Evolutionary conservation across 2,113 vertebrate species (phyloP).

Genomic region (Alethe diademata): DNA sequence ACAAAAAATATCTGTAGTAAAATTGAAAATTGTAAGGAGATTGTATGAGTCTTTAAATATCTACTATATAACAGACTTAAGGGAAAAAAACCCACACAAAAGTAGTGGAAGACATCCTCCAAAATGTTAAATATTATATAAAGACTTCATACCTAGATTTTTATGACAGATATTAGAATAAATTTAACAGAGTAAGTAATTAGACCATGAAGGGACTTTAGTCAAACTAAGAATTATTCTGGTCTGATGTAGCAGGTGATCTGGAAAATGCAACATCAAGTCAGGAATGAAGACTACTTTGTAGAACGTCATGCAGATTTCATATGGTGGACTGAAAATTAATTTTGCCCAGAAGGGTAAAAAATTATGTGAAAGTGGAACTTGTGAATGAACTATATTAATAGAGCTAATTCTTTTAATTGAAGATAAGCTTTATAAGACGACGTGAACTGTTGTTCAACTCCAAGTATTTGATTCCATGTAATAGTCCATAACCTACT

Average conservation of each 20-base stretch:
- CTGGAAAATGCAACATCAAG: neutral
- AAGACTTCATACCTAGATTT: neutral
- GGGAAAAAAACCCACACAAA: neutral
- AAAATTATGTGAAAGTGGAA: neutral
- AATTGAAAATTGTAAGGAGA: neutral
- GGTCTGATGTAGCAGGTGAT: neutral
- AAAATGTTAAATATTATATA: neutral
- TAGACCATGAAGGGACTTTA: neutral
- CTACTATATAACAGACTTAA: neutral
- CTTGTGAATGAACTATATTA: neutral
- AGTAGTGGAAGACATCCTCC: neutral
- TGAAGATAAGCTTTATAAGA: neutral
- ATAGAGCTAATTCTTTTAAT: neutral
- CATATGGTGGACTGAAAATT: neutral
- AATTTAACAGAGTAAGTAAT: neutral
- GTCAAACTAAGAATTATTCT: neutral
- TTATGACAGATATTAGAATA: neutral
- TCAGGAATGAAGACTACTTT: neutral
- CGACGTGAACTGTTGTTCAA: neutral
- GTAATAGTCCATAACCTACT: neutral
- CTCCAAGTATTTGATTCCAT: neutral
- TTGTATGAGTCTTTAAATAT: neutral
- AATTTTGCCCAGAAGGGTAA: neutral
- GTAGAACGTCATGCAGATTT: neutral
- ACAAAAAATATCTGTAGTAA: neutral